phyloP scores from a whole-genome alignment of 35 echinoderm and acorn worm genomes.

The Chiridota heheva region DNA sequence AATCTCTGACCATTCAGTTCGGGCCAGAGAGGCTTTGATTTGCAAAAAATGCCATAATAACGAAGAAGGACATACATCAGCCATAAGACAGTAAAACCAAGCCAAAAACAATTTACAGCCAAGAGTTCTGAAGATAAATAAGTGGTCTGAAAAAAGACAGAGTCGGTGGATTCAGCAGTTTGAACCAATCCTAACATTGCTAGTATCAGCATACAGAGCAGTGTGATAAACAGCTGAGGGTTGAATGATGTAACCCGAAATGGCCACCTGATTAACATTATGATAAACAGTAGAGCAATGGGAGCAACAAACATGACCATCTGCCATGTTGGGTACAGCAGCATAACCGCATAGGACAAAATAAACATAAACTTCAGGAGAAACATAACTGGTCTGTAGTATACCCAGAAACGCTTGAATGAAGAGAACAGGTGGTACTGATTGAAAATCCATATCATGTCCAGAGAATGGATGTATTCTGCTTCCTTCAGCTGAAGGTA shows the following conservation, averaged over 20 bases:
- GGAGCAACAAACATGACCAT: slow-evolving; percentile 54
- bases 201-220: slow-evolving; percentile 66
- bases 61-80: slow-evolving; percentile 68
- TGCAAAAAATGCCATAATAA: slow-evolving; percentile 68
- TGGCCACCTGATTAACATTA: slow-evolving; percentile 75
- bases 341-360: slow-evolving; percentile 62
- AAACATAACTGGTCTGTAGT: slow-evolving; percentile 83
- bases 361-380: slow-evolving; percentile 80
- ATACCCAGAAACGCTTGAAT: slow-evolving; percentile 88
- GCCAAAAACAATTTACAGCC: slow-evolving; percentile 63
- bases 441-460: slow-evolving; percentile 83
- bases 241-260: slow-evolving; percentile 89
- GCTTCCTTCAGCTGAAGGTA: slow-evolving; percentile 93
- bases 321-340: slow-evolving; percentile 74
- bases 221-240: slow-evolving; percentile 65
- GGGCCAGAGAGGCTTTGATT: slow-evolving; percentile 75
- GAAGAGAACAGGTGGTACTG: slow-evolving; percentile 93
- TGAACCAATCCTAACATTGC: slow-evolving; percentile 79
- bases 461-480: slow-evolving; percentile 81
- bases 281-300: slow-evolving; percentile 59
- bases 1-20: slow-evolving; percentile 61
- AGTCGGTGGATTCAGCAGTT: slow-evolving; percentile 49
- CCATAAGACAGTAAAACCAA: slow-evolving; percentile 74
- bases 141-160: slow-evolving; percentile 74
- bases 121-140: slow-evolving; percentile 76